Evolutionary conservation across 35 echinoderm and acorn worm genomes (phyloP).

Genomic region (Ptychodera flava): DNA sequence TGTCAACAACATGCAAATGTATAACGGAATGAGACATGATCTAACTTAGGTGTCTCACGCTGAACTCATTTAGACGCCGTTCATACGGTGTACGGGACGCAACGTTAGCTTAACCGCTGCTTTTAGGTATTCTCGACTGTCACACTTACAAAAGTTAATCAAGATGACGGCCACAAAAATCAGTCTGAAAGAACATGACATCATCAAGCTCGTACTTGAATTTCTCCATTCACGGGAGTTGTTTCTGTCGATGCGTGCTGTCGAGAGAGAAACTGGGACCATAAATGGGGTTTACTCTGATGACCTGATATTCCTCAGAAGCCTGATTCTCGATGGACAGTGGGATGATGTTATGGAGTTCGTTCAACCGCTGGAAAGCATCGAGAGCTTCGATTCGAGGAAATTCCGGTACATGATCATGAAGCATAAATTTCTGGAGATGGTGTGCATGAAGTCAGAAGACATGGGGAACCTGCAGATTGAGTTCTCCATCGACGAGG

Average conservation of each 20-base stretch:
- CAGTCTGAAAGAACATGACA: constrained; percentile 68
- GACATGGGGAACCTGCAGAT: constrained; percentile 87
- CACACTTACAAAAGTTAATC: not conserved
- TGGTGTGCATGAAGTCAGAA: constrained; percentile 94
- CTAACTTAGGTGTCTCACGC: not conserved
- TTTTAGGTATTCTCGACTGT: not conserved
- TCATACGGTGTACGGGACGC: not conserved
- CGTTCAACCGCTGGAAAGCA: constrained; percentile 82
- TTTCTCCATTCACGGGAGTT: constrained; percentile 73
- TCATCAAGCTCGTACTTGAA: constrained; percentile 83
- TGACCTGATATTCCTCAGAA: constrained; percentile 81
- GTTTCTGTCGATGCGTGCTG: constrained; percentile 80
- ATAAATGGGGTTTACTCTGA: constrained; percentile 92
- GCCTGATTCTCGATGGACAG: constrained; percentile 87
- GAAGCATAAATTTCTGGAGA: constrained; percentile 94
- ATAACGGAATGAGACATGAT: not conserved
- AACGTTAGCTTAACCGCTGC: not conserved
- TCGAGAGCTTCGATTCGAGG: constrained; percentile 80
- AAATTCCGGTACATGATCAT: constrained; percentile 72
- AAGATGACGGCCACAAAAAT: constrained; percentile 47
- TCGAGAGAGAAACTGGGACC: constrained; percentile 84
- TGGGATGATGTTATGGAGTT: constrained; percentile 98
- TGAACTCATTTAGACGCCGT: not conserved
- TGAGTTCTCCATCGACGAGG: constrained; percentile 90
- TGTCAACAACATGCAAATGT: not conserved